A percentile compares a stretch with the other conserved stretches of the same genome.
These are phyloP conservation scores for Lophius americanus DNA, from an alignment of 2,797 vertebrate genomes.

Conservation along the genomic window DNA sequence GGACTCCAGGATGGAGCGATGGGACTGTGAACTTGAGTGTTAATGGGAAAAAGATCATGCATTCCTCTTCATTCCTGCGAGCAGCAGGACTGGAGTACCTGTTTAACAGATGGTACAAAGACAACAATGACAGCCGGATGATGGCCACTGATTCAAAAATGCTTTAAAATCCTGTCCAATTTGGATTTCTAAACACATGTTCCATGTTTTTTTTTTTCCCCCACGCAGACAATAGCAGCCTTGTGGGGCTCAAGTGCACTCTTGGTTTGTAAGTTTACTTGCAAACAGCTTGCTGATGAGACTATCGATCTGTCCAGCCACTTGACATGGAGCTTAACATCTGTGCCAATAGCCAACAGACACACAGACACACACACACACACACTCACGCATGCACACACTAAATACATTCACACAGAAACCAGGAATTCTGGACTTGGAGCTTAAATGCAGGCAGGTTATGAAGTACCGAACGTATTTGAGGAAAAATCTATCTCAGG, in stretches of 20 bases:
- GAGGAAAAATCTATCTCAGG: no score
- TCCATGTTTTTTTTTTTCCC: slow-evolving; percentile 1
- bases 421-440: background rate
- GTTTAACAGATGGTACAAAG: slow-evolving; percentile 17
- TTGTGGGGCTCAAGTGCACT: slow-evolving; percentile 14
- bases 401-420: background rate
- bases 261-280: slow-evolving; percentile 8
- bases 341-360: slow-evolving; percentile 21
- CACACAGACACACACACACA: slow-evolving; percentile 7
- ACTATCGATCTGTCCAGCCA: slow-evolving; percentile 49
- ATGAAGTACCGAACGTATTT: no score
- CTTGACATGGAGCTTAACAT: slow-evolving; percentile 50
- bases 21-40: slow-evolving; percentile 17
- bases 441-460: no score
- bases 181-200: slow-evolving; percentile 24
- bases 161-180: slow-evolving; percentile 11
- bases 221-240: background rate
- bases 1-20: slow-evolving; percentile 15
- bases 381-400: background rate
- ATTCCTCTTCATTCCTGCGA: slow-evolving; percentile 2
- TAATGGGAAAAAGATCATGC: slow-evolving; percentile 16
- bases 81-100: slow-evolving; percentile 7
- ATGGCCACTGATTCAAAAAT: slow-evolving; percentile 28
- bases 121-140: slow-evolving; percentile 26
- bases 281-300: slow-evolving; percentile 53